These are phyloP conservation scores for Atethmia centrago DNA, from an alignment of 2,888 invertebrate genomes.

Conservation along the genomic window DNA sequence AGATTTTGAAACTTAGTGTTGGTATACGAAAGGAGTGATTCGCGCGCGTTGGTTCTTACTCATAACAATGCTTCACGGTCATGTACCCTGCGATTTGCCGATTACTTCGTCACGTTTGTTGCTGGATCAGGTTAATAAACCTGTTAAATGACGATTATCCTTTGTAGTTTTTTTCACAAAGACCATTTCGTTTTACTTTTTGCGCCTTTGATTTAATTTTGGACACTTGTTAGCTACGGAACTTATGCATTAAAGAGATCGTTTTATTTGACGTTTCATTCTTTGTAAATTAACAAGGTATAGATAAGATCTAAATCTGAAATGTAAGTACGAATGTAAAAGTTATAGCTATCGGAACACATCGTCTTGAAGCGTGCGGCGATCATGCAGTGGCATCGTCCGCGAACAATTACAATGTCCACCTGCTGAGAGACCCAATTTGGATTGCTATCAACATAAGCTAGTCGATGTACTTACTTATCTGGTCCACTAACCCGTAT, in stretches of 20 bases:
- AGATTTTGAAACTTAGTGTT: constrained; percentile 63
- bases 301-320: constrained; percentile 23
- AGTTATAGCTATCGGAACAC: constrained; percentile 25
- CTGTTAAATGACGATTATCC: constrained; percentile 79
- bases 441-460: constrained; percentile 82
- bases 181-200: constrained; percentile 69
- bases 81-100: constrained; percentile 83
- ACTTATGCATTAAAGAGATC: constrained; percentile 49
- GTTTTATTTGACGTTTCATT: constrained; percentile 38
- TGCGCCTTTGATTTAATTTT: constrained; percentile 65
- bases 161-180: constrained; percentile 68
- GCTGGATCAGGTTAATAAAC: constrained; percentile 84
- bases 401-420: constrained; percentile 75
- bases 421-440: constrained; percentile 86
- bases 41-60: constrained; percentile 78
- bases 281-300: constrained; percentile 38
- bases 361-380: constrained; percentile 32
- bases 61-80: constrained; percentile 82
- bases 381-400: constrained; percentile 47
- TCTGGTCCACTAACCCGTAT: constrained; percentile 84
- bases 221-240: constrained; percentile 59
- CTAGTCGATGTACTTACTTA: constrained; percentile 75
- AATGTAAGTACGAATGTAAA: constrained; percentile 18
- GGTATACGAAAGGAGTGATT: constrained; percentile 75
- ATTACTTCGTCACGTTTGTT: constrained; percentile 83